These are phyloP conservation scores for Acromyrmex heyeri DNA, from an alignment of 1,140 invertebrate species.

Conservation along the genomic window DNA sequence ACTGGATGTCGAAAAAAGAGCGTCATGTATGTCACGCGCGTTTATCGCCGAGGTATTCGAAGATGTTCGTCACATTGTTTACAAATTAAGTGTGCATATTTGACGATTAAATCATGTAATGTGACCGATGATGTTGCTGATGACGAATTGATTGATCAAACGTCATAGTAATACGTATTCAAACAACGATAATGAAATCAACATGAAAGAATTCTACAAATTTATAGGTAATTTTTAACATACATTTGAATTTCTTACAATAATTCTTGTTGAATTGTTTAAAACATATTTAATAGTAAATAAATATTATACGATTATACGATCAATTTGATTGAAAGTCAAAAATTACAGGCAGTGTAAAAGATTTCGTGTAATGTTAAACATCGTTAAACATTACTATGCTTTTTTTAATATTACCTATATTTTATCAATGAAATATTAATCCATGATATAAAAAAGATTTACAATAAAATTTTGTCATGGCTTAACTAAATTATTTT, in stretches of 20 bases:
- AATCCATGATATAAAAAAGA: not conserved
- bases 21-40: not conserved
- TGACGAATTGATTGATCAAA: constrained; percentile 18
- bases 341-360: not conserved
- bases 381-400: not conserved
- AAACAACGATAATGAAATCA: not conserved
- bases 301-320: too few relatives aligned
- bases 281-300: not conserved
- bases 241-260: not conserved
- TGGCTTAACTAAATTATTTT: not conserved
- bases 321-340: not conserved
- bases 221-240: not conserved
- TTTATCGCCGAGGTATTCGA: constrained; percentile 13
- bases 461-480: not conserved
- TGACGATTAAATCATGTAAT: constrained; percentile 23
- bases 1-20: not conserved
- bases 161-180: not conserved
- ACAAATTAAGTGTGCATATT: constrained; percentile 25
- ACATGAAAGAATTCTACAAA: not conserved
- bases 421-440: not conserved
- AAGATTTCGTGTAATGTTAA: not conserved
- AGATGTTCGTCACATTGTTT: not conserved
- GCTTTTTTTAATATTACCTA: not conserved
- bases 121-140: constrained; percentile 22
- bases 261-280: not conserved